A percentile compares a stretch with the other conserved stretches of the same genome.
phyloP scores from a whole-genome alignment of 2,888 invertebrate genomes.

The Spicauda simplicius region DNA sequence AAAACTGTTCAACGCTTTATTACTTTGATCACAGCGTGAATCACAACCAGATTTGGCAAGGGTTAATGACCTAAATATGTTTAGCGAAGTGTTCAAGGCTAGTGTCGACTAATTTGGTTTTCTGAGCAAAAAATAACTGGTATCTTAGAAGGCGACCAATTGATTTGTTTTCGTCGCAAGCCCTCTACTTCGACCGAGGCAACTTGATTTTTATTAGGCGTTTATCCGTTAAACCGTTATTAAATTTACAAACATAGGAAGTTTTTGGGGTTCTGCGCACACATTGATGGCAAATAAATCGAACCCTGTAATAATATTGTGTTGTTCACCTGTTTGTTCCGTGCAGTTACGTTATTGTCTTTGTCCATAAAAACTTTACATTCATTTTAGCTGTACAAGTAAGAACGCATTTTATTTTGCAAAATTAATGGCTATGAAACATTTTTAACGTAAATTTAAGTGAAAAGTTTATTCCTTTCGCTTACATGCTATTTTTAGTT shows the following conservation, averaged over 20 bases:
- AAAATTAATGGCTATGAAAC: too few relatives aligned
- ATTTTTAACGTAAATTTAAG: too few relatives aligned
- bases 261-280: neutral
- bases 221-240: conserved; percentile 70
- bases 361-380: too few relatives aligned
- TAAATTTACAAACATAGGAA: conserved; percentile 42
- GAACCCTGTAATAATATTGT: too few relatives aligned
- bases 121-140: conserved; percentile 68
- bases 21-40: conserved; percentile 81
- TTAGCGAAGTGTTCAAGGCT: conserved; percentile 82
- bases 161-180: conserved; percentile 57
- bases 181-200: conserved; percentile 31
- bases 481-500: too few relatives aligned
- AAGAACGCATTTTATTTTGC: too few relatives aligned
- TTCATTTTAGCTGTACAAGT: too few relatives aligned
- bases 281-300: too few relatives aligned
- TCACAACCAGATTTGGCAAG: conserved; percentile 82
- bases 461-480: too few relatives aligned
- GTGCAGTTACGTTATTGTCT: too few relatives aligned
- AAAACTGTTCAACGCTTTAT: conserved; percentile 81
- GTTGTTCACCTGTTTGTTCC: too few relatives aligned
- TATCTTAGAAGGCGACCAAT: conserved; percentile 62
- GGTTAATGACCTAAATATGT: conserved; percentile 84
- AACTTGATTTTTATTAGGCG: conserved; percentile 53
- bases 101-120: conserved; percentile 71